Base-by-base conservation (phyloP, 2,888 invertebrate species). In the Sisyra nigra region DNA sequence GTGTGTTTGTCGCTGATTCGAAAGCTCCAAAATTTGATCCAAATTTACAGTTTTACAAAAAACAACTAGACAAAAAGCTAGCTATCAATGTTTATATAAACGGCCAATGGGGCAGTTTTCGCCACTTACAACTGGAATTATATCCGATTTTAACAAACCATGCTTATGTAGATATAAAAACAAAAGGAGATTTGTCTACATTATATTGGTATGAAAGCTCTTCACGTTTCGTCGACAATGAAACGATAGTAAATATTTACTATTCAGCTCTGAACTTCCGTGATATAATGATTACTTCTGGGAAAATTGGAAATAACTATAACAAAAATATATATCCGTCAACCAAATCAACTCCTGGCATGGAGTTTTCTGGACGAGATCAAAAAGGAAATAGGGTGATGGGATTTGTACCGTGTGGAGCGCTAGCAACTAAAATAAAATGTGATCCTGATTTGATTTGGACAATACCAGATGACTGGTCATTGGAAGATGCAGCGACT, bases 181-280 rank as follows among this genome's bases (percentile, higher is more conserved):
- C 80, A 1, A 72, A 80, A 36, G 94, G 94, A 39, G 94, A 97
- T 57, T 66, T 96, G 42, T 81, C 86, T 0, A 81, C 87, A 1
- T 57, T 96, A 34, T 70, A 64, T 10, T 91, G 89, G 89, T 61
- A 89, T 4, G 79, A 92, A 60, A 83, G 83, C 1, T 66, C 15
- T 18, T 10, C 11, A n/a, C 11, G 19, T 10, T 10, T 36, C 18
- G 14, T 70, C 1, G 56, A 72, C 58, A 19, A 50, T 29, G 44
- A 51, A 2, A 2, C 14, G 17, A 15, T 37, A 3, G 17, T 37
- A n/a, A 19, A 37, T 18, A 30, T 40, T 1, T 59, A 65, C 50
- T 71, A 66, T 54, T 63, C 69, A 1, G 62, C 69, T 1, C 57
- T 74, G 42, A 74, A 74, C 57, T 74, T 74, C 63, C 59, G 72